These are phyloP conservation scores for Catharus fuscescens DNA, from an alignment of 2,113 vertebrate species.

Conservation along the genomic window DNA sequence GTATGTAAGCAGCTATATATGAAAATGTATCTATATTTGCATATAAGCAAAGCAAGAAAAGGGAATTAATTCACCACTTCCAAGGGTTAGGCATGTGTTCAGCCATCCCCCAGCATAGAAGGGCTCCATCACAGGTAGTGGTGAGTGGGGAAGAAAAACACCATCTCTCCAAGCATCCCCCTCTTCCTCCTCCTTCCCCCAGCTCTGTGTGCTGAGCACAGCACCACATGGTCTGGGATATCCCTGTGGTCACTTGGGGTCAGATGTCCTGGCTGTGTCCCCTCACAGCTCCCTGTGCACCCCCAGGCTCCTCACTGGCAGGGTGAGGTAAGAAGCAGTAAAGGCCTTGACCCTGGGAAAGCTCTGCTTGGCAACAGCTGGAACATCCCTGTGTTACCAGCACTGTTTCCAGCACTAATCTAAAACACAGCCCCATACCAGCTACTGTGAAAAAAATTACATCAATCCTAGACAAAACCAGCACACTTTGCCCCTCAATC, in stretches of 20 bases:
- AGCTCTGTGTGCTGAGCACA: neutral
- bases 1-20: no score
- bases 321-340: neutral
- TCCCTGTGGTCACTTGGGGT: neutral
- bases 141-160: neutral
- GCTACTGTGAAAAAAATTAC: neutral
- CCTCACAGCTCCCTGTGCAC: neutral
- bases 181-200: neutral
- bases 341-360: neutral
- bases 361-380: fast-evolving
- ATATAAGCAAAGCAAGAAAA: neutral
- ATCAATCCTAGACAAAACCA: neutral
- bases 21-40: no score
- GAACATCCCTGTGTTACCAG: neutral
- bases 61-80: neutral
- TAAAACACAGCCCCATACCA: fast-evolving
- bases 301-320: fast-evolving
- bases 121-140: fast-evolving
- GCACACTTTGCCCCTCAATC: neutral
- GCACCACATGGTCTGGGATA: fast-evolving
- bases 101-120: neutral
- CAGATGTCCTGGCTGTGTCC: neutral
- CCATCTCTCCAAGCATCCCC: fast-evolving
- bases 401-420: neutral
- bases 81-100: fast-evolving